Evolutionary conservation across 2,113 vertebrate genomes (phyloP), one percentile per base, ranked within the genome.

Genomic region (Erpornis zantholeuca): DNA sequence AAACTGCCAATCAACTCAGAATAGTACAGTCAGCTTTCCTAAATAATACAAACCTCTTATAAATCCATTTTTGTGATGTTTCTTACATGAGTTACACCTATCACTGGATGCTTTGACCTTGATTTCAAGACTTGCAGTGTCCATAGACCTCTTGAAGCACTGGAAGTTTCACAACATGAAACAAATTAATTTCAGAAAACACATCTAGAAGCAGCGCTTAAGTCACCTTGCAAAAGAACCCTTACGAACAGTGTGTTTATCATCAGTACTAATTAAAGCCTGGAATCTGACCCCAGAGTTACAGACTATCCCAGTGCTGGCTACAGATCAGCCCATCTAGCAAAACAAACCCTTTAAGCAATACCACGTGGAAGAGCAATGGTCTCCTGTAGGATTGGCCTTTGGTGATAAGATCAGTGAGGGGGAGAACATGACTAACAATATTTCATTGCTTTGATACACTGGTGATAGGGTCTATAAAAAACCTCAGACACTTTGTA

Each of bases 351-450:
- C 31, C 84, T 66, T 71, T 93, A 83, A 88, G 56, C 33, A 57
- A 70, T 73, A 70, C 82, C 91, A 85, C 45, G 65, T 77, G 87
- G 59, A 94, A 91, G 54, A 82, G 45, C 3, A 3, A 2, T 66
- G 75, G 73, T 64, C 65, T 87, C 66, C 57, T 15, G 87, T 40
- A 81, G 64, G 54, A 45, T 18, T 52, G 64, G 59, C 64, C 47
- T 94, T 93, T 81, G 60, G 85, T 71, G 93, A 78, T 83, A 95
- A 90, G 85, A 93, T 90, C 79, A 78, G 12, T 19, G 76, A 42
- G 90, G 71, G 77, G 71, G 50, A 1, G 1, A 87, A 80, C 38
- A 64, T 6, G 27, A 73, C 65, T 68, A 87, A 35, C 66, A 83
- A 16, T 21, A 36, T 86, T 93, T 81, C 82, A 35, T 59, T 13